These are phyloP conservation scores for Agonopterix subpropinquella DNA, from an alignment of 2,888 invertebrate genomes.

Conservation along the genomic window DNA sequence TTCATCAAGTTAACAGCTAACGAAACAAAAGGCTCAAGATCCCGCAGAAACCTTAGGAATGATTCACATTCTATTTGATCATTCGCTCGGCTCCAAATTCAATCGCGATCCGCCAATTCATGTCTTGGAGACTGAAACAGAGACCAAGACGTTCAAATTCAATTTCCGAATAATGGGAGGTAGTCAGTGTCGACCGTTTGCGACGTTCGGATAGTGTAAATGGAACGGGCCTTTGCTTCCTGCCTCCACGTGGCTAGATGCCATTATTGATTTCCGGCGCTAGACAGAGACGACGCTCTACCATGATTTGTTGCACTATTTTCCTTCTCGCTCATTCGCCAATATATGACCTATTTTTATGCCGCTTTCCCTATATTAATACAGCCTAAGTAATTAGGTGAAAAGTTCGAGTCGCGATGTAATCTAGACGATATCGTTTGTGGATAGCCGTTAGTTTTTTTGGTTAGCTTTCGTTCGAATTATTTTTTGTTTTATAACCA, in stretches of 20 bases:
- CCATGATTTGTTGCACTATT: constrained; percentile 74
- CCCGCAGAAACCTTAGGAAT: constrained; percentile 6
- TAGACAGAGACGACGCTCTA: constrained; percentile 56
- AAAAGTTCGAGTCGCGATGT: constrained; percentile 52
- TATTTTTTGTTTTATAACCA: too few species aligned
- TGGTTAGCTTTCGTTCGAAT: background rate
- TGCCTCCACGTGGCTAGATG: constrained; percentile 70
- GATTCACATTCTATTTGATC: constrained; percentile 19
- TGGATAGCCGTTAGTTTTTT: background rate
- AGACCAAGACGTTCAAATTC: constrained; percentile 34
- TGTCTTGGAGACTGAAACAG: constrained; percentile 10
- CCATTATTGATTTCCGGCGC: constrained; percentile 75
- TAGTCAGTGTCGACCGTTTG: constrained; percentile 34
- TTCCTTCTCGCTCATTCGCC: constrained; percentile 60
- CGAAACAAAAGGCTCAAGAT: background rate
- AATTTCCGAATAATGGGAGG: constrained; percentile 42
- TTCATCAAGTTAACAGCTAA: background rate
- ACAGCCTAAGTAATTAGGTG: constrained; percentile 71
- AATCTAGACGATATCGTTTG: constrained; percentile 27
- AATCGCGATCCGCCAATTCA: constrained; percentile 23
- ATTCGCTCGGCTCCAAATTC: constrained; percentile 20
- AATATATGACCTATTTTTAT: constrained; percentile 76
- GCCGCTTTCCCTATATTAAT: constrained; percentile 71
- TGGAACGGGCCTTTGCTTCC: constrained; percentile 57
- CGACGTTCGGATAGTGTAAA: constrained; percentile 54